phyloP scores from a whole-genome alignment of 2,888 invertebrate species.

The Cordilura impudica region DNA sequence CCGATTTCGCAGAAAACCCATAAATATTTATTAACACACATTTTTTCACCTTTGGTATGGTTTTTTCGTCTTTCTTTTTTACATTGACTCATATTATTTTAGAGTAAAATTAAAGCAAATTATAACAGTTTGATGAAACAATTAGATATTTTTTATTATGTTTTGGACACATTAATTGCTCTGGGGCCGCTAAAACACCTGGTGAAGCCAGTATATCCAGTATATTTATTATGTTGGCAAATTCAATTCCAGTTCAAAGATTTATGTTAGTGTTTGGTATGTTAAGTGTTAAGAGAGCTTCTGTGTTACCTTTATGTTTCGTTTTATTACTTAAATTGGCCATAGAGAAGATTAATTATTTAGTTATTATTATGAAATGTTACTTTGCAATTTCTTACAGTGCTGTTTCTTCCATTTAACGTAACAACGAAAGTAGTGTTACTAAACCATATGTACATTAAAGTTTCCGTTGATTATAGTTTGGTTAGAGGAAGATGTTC shows the following conservation, averaged over 20 bases:
- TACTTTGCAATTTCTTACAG: conserved; percentile 30
- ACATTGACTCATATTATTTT: background rate
- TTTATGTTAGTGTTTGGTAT: background rate
- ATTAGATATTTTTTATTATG: conserved; percentile 24
- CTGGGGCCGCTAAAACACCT: background rate
- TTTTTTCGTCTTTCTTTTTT: background rate
- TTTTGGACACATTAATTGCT: conserved; percentile 39
- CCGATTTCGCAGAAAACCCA: conserved; percentile 13
- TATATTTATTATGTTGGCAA: conserved; percentile 14
- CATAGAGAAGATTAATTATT: conserved; percentile 46
- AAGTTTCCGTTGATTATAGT: background rate
- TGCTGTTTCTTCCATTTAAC: background rate
- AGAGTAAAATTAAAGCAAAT: background rate
- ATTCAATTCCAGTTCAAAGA: background rate
- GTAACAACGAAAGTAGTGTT: conserved; percentile 31
- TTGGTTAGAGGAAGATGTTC: background rate
- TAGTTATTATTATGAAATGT: conserved; percentile 48
- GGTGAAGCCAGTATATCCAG: background rate
- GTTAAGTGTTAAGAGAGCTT: background rate
- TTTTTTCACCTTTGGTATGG: background rate
- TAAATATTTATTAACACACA: conserved; percentile 21
- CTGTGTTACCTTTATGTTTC: background rate
- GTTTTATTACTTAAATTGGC: conserved; percentile 14
- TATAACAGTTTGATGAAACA: conserved; percentile 13
- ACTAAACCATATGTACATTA: background rate